A percentile compares a stretch with the other conserved stretches of the same genome.
Evolutionary conservation across 2,113 vertebrate species (phyloP).

Genomic region (Nicator chloris): DNA sequence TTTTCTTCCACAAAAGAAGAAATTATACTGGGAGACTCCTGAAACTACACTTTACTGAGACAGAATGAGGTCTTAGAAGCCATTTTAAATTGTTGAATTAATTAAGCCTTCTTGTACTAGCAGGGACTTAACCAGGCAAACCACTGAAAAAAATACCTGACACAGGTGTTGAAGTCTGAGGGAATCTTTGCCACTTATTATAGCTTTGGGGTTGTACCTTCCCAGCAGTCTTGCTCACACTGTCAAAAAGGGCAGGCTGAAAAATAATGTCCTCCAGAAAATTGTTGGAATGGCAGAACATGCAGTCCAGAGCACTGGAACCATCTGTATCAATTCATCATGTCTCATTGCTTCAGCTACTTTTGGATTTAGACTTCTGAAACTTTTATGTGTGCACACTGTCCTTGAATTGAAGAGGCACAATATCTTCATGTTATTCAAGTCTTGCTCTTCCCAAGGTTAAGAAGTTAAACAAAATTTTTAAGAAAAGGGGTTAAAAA

Average conservation of each 20-base stretch:
- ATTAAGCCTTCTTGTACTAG: not conserved
- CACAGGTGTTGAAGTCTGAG: not conserved
- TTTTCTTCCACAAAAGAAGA: not conserved
- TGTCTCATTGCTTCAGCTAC: not conserved
- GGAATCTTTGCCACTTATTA: not conserved
- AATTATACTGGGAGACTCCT: not conserved
- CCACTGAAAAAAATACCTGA: not conserved
- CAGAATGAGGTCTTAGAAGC: not conserved
- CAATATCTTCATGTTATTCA: not conserved
- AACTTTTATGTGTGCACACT: not conserved
- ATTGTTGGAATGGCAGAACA: not conserved
- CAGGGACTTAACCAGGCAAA: not conserved
- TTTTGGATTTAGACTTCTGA: not conserved
- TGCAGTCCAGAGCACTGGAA: not conserved
- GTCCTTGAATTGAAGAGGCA: not conserved
- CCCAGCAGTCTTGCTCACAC: not conserved
- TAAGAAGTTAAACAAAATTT: not conserved
- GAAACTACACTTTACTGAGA: not conserved
- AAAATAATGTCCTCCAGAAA: not conserved
- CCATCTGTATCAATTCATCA: not conserved
- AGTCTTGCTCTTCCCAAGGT: not conserved
- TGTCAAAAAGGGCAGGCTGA: not conserved
- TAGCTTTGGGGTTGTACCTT: not conserved
- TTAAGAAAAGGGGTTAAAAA: slow-evolving; percentile 3
- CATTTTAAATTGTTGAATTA: not conserved